phyloP scores from a whole-genome alignment of 1,140 invertebrate species.

The Drosophila parabipectinata region DNA sequence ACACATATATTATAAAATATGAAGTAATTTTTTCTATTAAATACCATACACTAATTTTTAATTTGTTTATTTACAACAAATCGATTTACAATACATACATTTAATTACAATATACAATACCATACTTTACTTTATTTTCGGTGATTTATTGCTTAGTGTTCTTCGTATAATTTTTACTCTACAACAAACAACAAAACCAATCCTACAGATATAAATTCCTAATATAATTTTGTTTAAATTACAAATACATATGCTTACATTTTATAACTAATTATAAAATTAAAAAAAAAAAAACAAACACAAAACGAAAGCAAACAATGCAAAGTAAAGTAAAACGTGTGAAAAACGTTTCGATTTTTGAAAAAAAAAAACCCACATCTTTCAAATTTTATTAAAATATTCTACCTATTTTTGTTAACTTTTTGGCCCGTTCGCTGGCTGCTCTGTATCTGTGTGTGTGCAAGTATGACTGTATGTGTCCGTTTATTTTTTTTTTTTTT shows the following conservation, averaged over 20 bases:
- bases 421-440: slow-evolving; percentile 1
- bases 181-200: slow-evolving; percentile 61
- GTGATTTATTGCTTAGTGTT: slow-evolving; percentile 81
- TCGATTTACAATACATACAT: slow-evolving; percentile 49
- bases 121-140: slow-evolving; percentile 75
- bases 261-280: slow-evolving; percentile 77
- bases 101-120: slow-evolving; percentile 67
- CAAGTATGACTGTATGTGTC: slow-evolving; percentile 23
- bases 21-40: slow-evolving; percentile 76
- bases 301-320: slow-evolving; percentile 58
- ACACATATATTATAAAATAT: slow-evolving; percentile 74
- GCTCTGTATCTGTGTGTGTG: slow-evolving; percentile 22
- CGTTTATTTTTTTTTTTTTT: slow-evolving; percentile 1
- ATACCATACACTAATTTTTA: slow-evolving; percentile 78
- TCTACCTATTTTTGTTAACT: slow-evolving; percentile 25
- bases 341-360: slow-evolving; percentile 74
- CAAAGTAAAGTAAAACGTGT: slow-evolving; percentile 68
- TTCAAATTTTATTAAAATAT: slow-evolving; percentile 62
- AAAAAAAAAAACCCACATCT: slow-evolving; percentile 58
- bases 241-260: slow-evolving; percentile 78
- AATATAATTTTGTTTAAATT: slow-evolving; percentile 82
- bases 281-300: slow-evolving; percentile 43
- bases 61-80: slow-evolving; percentile 75
- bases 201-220: slow-evolving; percentile 78
- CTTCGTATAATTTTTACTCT: slow-evolving; percentile 74